phyloP scores from a whole-genome alignment of 2,888 invertebrate genomes.

The Boloria selene region DNA sequence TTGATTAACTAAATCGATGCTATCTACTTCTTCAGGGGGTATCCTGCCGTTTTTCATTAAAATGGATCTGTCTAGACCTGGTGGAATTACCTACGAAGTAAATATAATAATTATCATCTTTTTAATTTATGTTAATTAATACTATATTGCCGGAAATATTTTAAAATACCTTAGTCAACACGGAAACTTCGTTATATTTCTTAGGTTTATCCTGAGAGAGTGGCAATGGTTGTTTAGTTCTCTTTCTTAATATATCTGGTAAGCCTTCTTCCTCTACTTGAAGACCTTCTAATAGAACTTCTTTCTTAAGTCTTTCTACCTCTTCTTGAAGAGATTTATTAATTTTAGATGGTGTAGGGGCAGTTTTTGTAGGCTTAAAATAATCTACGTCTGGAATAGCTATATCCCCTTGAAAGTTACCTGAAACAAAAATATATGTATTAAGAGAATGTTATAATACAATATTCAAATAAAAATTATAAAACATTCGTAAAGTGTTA shows the following conservation, averaged over 20 bases:
- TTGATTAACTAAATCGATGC: constrained; percentile 52
- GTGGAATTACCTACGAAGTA: constrained; percentile 58
- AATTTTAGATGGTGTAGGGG: constrained; percentile 75
- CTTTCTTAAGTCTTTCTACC: constrained; percentile 91
- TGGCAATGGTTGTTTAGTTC: constrained; percentile 84
- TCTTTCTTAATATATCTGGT: constrained; percentile 87
- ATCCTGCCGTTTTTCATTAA: constrained; percentile 73
- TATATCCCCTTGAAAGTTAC: constrained; percentile 91
- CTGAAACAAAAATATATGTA: constrained; percentile 78
- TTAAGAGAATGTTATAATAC: background rate
- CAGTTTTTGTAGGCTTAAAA: constrained; percentile 56
- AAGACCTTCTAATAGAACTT: constrained; percentile 89
- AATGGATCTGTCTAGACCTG: constrained; percentile 70
- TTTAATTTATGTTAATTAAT: background rate
- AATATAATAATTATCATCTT: background rate
- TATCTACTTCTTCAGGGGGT: constrained; percentile 63
- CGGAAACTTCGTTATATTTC: constrained; percentile 74
- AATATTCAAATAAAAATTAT: background rate
- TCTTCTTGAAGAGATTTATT: constrained; percentile 88
- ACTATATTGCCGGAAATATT: background rate
- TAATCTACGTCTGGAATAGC: constrained; percentile 86
- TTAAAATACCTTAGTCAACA: constrained; percentile 70
- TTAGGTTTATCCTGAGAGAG: constrained; percentile 74
- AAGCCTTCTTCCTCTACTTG: constrained; percentile 93
- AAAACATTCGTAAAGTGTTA: background rate